Evolutionary conservation across 2,113 vertebrate species (phyloP), one percentile per base, ranked within the genome.

Genomic region (Thymallus thymallus): DNA sequence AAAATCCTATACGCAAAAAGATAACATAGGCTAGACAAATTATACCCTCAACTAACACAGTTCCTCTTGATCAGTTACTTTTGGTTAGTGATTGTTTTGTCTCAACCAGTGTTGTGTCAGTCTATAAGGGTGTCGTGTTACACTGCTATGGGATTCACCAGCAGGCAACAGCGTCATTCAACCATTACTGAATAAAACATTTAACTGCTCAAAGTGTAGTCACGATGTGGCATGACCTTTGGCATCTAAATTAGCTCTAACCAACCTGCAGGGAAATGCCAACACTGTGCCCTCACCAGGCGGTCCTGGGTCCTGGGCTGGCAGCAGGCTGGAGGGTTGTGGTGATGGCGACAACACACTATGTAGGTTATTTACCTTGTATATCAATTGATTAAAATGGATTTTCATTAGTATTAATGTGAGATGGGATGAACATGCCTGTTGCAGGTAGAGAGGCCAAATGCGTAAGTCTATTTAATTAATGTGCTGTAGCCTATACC

Each of bases 181-280:
- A 78, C 77, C 77, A 85, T 82, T 78, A 84, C 56, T 16, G 85
- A 87, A 87, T 89, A 48, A 41, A 89, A 90, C 89, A 89, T 74
- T 91, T 91, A 3, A 88, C 75, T 81, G 82, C 82, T 84, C 68
- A 82, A 88, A 89, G 83, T 74, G 74, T 76, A 74, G 84, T 87
- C 75, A 86, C 5, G 75, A 79, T 5, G 75, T 80, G 87, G 80
- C 87, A 84, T 85, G 78, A 84, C 89, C 87, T 80, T 80, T 68
- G 16, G 85, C 84, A 87, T 87, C 80, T 88, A 78, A 87, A 87
- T 89, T 80, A 87, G 88, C 79, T 68, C 71, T 73, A 77, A 74
- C 85, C 75, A 71, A 74, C 83, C 58, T 78, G 35, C 63, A 81
- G 71, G 82, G 85, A 88, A 90, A 88, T 89, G 66, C 85, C 35